Evolutionary conservation across 2,797 vertebrate species (phyloP).

Genomic region (Epinephelus awoara): DNA sequence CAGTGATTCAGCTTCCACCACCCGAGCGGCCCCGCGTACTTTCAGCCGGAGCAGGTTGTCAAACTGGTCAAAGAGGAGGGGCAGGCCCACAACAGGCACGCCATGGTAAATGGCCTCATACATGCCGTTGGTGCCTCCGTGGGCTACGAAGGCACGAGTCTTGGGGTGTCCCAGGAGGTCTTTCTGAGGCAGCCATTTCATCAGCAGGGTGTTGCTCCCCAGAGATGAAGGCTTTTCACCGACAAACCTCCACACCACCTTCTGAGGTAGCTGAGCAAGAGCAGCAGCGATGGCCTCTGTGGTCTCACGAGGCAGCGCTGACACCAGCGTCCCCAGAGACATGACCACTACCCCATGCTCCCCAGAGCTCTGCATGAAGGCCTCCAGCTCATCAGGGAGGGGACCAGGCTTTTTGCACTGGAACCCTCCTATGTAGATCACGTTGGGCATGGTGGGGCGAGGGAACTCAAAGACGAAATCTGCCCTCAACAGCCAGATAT

Average conservation of each 20-base stretch:
- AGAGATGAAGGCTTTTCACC: constrained; percentile 72
- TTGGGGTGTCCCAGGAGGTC: constrained; percentile 84
- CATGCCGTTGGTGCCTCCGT: constrained; percentile 83
- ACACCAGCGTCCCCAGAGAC: constrained; percentile 77
- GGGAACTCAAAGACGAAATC: constrained; percentile 86
- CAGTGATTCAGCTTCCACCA: constrained; percentile 65
- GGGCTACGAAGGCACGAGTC: constrained; percentile 80
- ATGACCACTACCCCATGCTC: constrained; percentile 83
- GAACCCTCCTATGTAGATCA: constrained; percentile 84
- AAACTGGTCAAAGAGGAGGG: constrained; percentile 82
- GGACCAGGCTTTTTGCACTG: constrained; percentile 74
- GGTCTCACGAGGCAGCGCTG: constrained; percentile 55
- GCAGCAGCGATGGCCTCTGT: constrained; percentile 76
- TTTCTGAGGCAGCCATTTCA: constrained; percentile 83
- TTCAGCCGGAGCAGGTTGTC: constrained; percentile 77
- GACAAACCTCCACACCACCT: constrained; percentile 78
- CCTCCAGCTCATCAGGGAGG: constrained; percentile 74
- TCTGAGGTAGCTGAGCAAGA: constrained; percentile 83
- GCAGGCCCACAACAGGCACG: constrained; percentile 80
- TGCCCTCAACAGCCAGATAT: constrained; percentile 80
- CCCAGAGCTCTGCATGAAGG: constrained; percentile 80
- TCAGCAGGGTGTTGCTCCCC: constrained; percentile 80
- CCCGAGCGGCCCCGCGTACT: constrained; percentile 70
- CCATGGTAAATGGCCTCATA: constrained; percentile 84
- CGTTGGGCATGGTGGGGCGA: constrained; percentile 83